phyloP scores from a whole-genome alignment of 2,797 vertebrate genomes.

The Arnoldichthys spilopterus region DNA sequence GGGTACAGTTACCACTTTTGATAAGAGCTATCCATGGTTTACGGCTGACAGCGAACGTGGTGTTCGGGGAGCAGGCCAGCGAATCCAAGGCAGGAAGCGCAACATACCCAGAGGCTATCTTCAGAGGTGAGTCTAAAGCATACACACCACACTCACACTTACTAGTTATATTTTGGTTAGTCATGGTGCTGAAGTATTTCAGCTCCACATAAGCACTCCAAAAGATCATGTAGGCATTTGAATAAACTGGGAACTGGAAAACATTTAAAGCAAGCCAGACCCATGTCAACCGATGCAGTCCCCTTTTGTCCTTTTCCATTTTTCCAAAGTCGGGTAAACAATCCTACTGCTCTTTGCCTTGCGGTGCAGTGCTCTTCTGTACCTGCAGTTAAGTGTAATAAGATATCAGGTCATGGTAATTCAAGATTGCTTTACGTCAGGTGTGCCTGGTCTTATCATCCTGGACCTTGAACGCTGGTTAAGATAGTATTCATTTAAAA shows the following conservation, averaged over 20 bases:
- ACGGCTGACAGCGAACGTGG: slow-evolving; percentile 63
- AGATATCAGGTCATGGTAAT: slow-evolving; percentile 81
- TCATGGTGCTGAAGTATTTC: slow-evolving; percentile 64
- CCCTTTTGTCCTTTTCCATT: slow-evolving; percentile 29
- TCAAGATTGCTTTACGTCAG: slow-evolving; percentile 77
- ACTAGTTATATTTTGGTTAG: slow-evolving; percentile 64
- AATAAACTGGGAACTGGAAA: slow-evolving; percentile 49
- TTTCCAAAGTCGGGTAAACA: slow-evolving; percentile 33
- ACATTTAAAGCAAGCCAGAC: slow-evolving; percentile 58
- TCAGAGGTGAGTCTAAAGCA: slow-evolving; percentile 76
- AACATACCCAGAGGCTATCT: slow-evolving; percentile 70
- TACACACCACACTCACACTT: slow-evolving; percentile 83
- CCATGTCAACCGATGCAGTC: neutral
- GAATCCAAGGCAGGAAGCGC: slow-evolving; percentile 75
- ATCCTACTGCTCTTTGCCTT: slow-evolving; percentile 2
- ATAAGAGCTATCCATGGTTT: slow-evolving; percentile 86
- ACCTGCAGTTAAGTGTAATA: slow-evolving; percentile 70
- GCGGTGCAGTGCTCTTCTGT: slow-evolving; percentile 7
- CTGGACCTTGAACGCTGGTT: slow-evolving; percentile 75
- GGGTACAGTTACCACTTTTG: slow-evolving; percentile 88
- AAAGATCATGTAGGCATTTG: slow-evolving; percentile 59
- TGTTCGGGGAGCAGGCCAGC: slow-evolving; percentile 76
- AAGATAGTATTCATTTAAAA: slow-evolving; percentile 45
- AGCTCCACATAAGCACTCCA: slow-evolving; percentile 78
- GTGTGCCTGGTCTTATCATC: slow-evolving; percentile 77